A percentile compares a stretch with the other conserved stretches of the same genome.
Evolutionary conservation across 2,113 vertebrate genomes (phyloP).

Genomic region (Erinaceus europaeus): DNA sequence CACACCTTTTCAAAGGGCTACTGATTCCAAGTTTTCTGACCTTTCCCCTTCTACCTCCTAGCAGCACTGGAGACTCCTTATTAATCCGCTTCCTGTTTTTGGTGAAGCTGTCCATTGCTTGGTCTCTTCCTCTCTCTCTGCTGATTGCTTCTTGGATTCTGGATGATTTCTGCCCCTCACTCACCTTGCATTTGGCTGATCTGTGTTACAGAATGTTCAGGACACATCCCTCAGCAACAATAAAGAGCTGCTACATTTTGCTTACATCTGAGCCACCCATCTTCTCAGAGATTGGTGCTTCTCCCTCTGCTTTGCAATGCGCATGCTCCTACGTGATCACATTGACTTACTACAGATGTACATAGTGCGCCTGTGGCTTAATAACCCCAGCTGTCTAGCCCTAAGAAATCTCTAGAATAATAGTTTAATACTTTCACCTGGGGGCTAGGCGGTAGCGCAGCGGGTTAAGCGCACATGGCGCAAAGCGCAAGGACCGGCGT

Average conservation of each 20-base stretch:
- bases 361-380: neutral
- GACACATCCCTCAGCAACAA: neutral
- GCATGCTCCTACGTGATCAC: neutral
- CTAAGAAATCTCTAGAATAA: neutral
- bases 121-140: neutral
- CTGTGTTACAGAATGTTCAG: neutral
- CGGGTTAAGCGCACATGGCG: no score
- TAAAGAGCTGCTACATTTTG: neutral
- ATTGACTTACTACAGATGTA: neutral
- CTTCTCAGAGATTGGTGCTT: neutral
- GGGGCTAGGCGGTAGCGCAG: no score
- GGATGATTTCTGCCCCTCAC: neutral
- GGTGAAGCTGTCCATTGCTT: neutral
- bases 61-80: neutral
- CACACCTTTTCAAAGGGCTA: neutral
- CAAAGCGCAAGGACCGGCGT: no score
- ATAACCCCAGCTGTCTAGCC: neutral
- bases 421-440: no score
- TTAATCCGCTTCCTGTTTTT: neutral
- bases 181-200: neutral
- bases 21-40: neutral
- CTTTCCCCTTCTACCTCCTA: neutral
- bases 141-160: neutral
- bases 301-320: neutral
- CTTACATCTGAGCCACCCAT: neutral